Evolutionary conservation across 2,113 vertebrate genomes (phyloP).

Genomic region (Drymodes brunneopygia): DNA sequence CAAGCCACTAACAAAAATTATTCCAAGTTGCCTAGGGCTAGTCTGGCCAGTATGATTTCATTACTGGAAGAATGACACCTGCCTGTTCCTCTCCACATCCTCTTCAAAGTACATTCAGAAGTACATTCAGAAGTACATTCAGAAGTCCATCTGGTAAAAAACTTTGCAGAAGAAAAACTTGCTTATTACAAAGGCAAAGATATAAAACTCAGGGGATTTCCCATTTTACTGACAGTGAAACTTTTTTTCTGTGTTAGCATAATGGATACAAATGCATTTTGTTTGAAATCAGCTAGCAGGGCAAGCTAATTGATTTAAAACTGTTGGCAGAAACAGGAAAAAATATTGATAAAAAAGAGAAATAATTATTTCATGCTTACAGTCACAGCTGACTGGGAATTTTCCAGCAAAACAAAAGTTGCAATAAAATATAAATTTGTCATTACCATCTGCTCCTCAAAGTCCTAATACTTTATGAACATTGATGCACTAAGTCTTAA

Average conservation of each 20-base stretch:
- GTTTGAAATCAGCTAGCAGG: not conserved
- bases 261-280: not conserved
- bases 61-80: not conserved
- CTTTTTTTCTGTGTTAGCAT: not conserved
- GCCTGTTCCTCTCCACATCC: not conserved
- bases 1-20: not conserved
- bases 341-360: not conserved
- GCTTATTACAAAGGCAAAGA: not conserved
- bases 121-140: not conserved
- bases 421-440: not conserved
- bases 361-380: slow-evolving; percentile 5
- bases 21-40: not conserved
- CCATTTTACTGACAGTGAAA: not conserved
- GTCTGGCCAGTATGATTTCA: not conserved
- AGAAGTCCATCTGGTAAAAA: not conserved
- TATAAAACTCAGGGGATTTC: not conserved
- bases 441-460: not conserved
- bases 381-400: not conserved
- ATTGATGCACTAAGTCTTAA: not conserved
- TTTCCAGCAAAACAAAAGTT: not conserved
- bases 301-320: not conserved
- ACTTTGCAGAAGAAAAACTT: not conserved
- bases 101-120: not conserved
- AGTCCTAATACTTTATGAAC: not conserved
- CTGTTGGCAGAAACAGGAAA: not conserved